Evolutionary conservation across 2,113 vertebrate genomes (phyloP).

Genomic region (Psophia crepitans): DNA sequence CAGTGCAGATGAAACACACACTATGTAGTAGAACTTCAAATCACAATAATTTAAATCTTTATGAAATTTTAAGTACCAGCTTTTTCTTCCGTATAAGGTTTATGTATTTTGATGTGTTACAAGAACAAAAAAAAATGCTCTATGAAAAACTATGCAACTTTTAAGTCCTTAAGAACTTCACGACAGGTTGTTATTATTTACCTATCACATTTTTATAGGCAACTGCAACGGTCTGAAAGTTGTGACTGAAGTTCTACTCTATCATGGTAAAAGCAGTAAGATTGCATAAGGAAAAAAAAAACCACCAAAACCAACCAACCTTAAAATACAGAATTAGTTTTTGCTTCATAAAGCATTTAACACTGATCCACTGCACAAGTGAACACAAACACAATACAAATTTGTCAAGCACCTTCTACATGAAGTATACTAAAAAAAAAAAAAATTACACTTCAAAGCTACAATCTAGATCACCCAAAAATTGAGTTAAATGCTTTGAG

Average conservation of each 20-base stretch:
- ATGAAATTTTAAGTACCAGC: not conserved
- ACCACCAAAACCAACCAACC: no score
- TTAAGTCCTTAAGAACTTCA: not conserved
- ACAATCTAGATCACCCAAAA: not conserved
- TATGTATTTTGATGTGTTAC: not conserved
- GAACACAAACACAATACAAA: not conserved
- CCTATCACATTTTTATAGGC: not conserved
- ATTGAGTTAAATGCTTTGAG: conserved; percentile 56
- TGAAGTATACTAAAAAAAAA: not conserved
- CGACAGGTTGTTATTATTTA: not conserved
- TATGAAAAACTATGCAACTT: not conserved
- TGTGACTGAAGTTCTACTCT: conserved; percentile 42
- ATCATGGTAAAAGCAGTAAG: not conserved
- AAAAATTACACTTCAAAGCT: not conserved
- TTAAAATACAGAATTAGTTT: not conserved
- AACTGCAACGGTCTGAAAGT: not conserved
- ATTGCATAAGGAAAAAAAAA: not conserved
- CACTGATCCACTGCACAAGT: not conserved
- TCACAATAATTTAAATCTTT: not conserved
- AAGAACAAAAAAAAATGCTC: not conserved
- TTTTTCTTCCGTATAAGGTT: not conserved
- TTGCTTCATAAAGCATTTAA: conserved; percentile 70
- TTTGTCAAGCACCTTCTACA: not conserved
- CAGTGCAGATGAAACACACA: not conserved
- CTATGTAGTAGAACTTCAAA: conserved; percentile 32